phyloP scores from a whole-genome alignment of 2,797 vertebrate species.

The Phrynocephalus forsythii region DNA sequence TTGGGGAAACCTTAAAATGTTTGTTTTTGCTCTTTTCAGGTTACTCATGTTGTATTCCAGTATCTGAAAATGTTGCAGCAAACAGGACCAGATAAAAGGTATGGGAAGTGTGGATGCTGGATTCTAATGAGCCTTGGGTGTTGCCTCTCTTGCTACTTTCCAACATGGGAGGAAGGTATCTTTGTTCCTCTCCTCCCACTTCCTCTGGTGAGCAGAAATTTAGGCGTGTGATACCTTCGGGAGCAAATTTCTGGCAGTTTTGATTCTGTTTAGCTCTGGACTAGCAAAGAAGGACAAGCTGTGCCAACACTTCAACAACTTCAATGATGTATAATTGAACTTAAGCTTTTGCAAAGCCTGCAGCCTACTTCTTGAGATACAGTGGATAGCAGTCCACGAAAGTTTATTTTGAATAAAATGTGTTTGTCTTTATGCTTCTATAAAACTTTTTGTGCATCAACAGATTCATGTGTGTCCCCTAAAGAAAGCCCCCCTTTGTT shows the following conservation, averaged over 20 bases:
- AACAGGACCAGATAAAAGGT: constrained; percentile 92
- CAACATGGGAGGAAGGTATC: background rate
- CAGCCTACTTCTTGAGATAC: no score
- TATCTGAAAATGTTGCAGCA: constrained; percentile 96
- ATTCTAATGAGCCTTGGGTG: background rate
- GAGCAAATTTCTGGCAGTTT: background rate
- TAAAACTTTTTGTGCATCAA: no score
- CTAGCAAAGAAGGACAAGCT: background rate
- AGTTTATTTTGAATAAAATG: no score
- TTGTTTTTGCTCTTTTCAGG: constrained; percentile 78
- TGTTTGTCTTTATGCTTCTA: no score
- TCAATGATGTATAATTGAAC: no score
- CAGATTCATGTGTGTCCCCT: no score
- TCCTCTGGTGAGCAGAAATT: background rate
- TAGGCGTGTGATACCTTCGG: background rate
- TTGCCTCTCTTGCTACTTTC: background rate
- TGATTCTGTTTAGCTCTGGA: background rate
- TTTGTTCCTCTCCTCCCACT: background rate
- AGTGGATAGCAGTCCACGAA: no score
- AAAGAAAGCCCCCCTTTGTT: background rate
- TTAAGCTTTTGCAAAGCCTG: no score
- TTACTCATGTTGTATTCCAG: constrained; percentile 93
- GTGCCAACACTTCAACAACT: background rate
- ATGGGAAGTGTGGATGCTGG: constrained; percentile 48
- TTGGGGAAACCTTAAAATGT: constrained; percentile 26